Evolutionary conservation across 2,888 invertebrate genomes (phyloP), one percentile per base, ranked within the genome.

Genomic region (Oscheius sp.): DNA sequence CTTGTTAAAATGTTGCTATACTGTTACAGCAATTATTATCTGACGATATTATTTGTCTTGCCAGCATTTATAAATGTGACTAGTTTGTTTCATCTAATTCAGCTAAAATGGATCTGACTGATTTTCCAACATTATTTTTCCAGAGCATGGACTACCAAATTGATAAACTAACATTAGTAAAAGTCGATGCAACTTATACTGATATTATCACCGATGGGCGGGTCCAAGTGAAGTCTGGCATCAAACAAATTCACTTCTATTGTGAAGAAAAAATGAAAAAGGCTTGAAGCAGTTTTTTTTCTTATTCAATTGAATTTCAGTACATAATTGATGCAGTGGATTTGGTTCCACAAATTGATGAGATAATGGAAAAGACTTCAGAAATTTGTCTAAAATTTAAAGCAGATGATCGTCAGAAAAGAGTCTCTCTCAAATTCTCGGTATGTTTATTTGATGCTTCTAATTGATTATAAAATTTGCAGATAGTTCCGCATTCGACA

Each of bases 101-200:
- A n/a, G n/a, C n/a, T n/a, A n/a, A n/a, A n/a, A n/a, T n/a, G n/a
- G n/a, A n/a, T n/a, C n/a, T n/a, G n/a, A n/a, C n/a, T n/a, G n/a
- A n/a, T n/a, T n/a, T n/a, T n/a, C n/a, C n/a, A n/a, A n/a, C n/a
- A n/a, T n/a, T n/a, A n/a, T n/a, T n/a, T n/a, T n/a, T n/a, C n/a
- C n/a, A n/a, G n/a, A n/a, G n/a, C 17, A 55, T 55, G 55, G 55
- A 55, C 17, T 55, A 20, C 34, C 15, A 33, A 55, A 55, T 55
- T 10, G 34, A 55, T 20, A 23, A 55, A 4, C 23, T 55, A 1
- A n/a, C 34, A 0, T 34, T 55, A 4, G 33, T 20, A 33, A 55
- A 55, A 55, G n/a, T 20, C 6, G 17, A 55, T 17, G 55, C 17
- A n/a, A 55, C 31, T 33, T 55, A 55, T 34, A 33, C n/a, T n/a